These are phyloP conservation scores for Toxotes jaculatrix DNA, from an alignment of 2,113 vertebrate species.

Conservation along the genomic window DNA sequence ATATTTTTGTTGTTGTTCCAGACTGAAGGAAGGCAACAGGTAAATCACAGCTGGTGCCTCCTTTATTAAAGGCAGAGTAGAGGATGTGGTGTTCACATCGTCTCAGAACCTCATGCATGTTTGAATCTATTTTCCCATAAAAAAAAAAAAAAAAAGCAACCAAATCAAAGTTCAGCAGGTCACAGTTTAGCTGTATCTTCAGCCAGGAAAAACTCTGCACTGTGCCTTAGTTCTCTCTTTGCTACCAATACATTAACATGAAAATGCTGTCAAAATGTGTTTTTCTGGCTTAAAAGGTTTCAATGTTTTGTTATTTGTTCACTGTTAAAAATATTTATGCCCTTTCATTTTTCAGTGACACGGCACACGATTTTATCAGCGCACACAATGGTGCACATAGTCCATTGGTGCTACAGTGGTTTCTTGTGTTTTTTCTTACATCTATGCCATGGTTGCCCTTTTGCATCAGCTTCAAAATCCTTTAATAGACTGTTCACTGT, in stretches of 20 bases:
- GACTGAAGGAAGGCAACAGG: slow-evolving; percentile 10
- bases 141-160: background rate
- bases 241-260: background rate
- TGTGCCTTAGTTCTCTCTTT: background rate
- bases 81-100: background rate
- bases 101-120: background rate
- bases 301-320: background rate
- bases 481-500: slow-evolving; percentile 37
- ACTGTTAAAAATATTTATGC: background rate
- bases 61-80: background rate
- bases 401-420: background rate
- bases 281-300: background rate
- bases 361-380: background rate
- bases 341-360: background rate
- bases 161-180: background rate
- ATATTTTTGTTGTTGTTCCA: slow-evolving; percentile 4
- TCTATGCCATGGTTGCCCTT: slow-evolving; percentile 18
- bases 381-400: background rate
- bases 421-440: background rate
- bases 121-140: background rate
- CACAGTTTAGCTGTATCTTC: background rate
- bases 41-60: background rate
- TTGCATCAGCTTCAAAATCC: slow-evolving; percentile 49
- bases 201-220: background rate
- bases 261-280: background rate